Conservation (phyloP, 1,140 invertebrate species). For the Pseudobourletiella spinata region DNA sequence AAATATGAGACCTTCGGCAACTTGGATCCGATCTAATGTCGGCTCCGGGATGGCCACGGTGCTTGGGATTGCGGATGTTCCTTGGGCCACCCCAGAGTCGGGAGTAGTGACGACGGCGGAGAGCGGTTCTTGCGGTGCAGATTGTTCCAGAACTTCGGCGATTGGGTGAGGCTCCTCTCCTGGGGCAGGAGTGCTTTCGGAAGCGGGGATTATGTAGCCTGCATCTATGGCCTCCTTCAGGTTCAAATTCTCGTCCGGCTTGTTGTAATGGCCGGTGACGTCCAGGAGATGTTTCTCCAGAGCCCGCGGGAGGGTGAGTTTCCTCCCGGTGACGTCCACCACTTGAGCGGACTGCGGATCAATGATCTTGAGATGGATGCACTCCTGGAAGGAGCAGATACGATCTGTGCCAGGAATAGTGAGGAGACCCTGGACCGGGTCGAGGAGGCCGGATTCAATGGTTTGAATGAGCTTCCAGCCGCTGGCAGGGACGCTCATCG, state of each 20-base stretch:
- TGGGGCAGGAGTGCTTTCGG: neutral
- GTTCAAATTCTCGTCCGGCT: constrained; percentile 46
- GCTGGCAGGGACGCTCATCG: constrained; percentile 64
- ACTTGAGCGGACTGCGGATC: constrained; percentile 69
- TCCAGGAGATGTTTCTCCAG: constrained; percentile 70
- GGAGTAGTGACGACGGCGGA: no score
- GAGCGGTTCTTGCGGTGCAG: no score
- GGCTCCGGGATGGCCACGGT: neutral
- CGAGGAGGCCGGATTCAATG: constrained; percentile 64
- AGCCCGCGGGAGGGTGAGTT: constrained; percentile 60
- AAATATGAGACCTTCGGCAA: constrained; percentile 12
- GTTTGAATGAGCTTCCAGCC: constrained; percentile 71
- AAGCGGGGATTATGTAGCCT: constrained; percentile 47
- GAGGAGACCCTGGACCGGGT: constrained; percentile 71
- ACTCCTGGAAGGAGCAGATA: constrained; percentile 76
- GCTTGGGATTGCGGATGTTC: neutral
- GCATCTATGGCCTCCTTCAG: constrained; percentile 70
- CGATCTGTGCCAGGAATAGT: constrained; percentile 77
- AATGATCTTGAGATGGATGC: constrained; percentile 72
- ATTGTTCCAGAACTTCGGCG: no score
- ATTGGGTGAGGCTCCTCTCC: no score
- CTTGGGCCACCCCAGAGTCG: no score
- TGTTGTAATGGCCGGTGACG: constrained; percentile 60
- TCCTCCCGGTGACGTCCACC: constrained; percentile 61
- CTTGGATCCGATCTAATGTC: constrained; percentile 15